Percentiles rank a stretch among this genome's conserved stretches.
phyloP scores from a whole-genome alignment of 2,113 vertebrate genomes.

The Mustela lutreola region DNA sequence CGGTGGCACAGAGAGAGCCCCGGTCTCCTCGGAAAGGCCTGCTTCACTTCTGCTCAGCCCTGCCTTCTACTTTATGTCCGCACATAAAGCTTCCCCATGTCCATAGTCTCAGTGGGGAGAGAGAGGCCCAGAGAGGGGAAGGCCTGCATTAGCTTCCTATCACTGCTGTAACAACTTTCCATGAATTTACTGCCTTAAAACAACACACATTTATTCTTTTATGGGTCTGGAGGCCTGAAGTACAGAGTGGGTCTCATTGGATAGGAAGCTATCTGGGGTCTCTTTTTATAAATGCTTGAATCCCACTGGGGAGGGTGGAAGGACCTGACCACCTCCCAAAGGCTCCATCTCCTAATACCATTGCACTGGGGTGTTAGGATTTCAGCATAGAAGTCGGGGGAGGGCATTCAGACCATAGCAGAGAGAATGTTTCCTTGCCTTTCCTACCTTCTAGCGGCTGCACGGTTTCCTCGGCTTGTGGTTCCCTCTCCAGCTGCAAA shows the following conservation, averaged over 20 bases:
- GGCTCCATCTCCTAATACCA: background rate
- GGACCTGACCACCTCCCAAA: background rate
- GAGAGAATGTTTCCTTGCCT: background rate
- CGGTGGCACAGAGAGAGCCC: no score
- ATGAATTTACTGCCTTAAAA: background rate
- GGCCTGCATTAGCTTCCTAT: background rate
- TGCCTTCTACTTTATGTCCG: background rate
- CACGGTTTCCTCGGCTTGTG: background rate
- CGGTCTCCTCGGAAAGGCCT: background rate
- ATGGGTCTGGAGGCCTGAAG: background rate
- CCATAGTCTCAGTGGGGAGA: background rate
- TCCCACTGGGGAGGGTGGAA: background rate
- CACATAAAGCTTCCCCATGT: no score
- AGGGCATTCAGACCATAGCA: background rate
- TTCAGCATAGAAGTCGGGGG: background rate
- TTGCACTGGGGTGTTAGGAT: background rate
- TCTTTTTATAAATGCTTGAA: background rate
- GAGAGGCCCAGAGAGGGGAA: background rate
- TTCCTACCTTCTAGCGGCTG: background rate
- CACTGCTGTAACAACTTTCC: background rate
- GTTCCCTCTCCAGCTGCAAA: background rate
- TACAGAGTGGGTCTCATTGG: background rate
- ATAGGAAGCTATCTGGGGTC: background rate
- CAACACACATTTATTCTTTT: background rate
- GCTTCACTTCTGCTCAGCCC: background rate